phyloP scores from a whole-genome alignment of 2,113 vertebrate species.

The Irena cyanogastra region DNA sequence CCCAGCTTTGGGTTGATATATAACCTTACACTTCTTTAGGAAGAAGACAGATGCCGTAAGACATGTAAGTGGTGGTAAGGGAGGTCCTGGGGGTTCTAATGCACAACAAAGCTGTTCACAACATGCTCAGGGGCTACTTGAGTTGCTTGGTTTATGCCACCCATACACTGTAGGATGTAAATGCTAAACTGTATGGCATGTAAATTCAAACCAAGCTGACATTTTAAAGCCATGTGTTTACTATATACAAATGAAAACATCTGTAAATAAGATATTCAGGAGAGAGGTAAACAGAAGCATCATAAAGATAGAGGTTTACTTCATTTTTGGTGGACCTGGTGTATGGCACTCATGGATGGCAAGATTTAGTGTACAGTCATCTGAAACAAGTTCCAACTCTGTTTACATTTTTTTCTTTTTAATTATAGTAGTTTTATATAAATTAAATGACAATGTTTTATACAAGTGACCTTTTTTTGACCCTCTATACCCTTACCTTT shows the following conservation, averaged over 20 bases:
- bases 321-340: constrained; percentile 10
- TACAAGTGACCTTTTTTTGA: constrained; percentile 70
- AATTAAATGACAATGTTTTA: constrained; percentile 74
- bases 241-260: constrained; percentile 60
- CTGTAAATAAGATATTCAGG: constrained; percentile 1
- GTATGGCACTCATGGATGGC: constrained; percentile 33
- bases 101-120: not conserved
- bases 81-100: not conserved
- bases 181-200: not conserved
- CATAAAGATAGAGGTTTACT: not conserved
- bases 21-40: not conserved
- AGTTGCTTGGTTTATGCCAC: constrained; percentile 34
- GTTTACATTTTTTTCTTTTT: constrained; percentile 47
- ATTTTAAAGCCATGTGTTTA: constrained; percentile 16
- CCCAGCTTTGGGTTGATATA: constrained; percentile 28
- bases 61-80: not conserved
- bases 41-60: not conserved
- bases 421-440: constrained; percentile 72
- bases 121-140: not conserved
- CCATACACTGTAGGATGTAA: not conserved
- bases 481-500: constrained; percentile 58
- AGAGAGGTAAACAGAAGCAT: not conserved
- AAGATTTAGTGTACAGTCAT: constrained; percentile 35
- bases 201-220: constrained; percentile 42
- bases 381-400: constrained; percentile 43